Percentiles rank a stretch among this genome's conserved stretches.
Conservation (phyloP, 2,888 invertebrate species). For the Microplitis manilae region DNA sequence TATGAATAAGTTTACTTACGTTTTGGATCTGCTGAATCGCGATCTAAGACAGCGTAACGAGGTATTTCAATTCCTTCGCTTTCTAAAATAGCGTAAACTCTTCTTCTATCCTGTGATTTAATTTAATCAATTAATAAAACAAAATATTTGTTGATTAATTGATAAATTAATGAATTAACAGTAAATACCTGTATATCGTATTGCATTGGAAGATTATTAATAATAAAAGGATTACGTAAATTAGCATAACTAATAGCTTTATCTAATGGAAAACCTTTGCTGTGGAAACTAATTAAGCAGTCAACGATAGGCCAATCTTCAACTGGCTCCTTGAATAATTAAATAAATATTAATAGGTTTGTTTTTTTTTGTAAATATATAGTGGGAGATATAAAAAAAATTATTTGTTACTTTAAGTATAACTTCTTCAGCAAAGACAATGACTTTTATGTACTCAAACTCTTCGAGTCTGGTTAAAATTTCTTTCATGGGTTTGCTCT, state of each 20-base stretch:
- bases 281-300: constrained; percentile 98
- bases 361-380: not conserved
- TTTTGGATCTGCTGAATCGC: constrained; percentile 93
- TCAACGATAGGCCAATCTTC: constrained; percentile 99
- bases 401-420: constrained; percentile 85
- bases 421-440: constrained; percentile 96
- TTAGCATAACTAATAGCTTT: constrained; percentile 98
- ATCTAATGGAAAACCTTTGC: constrained; percentile 97
- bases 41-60: constrained; percentile 95
- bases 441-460: constrained; percentile 95
- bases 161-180: not conserved
- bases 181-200: constrained; percentile 90
- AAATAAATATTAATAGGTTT: constrained; percentile 7
- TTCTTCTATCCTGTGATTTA: constrained; percentile 82
- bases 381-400: not conserved
- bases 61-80: constrained; percentile 98
- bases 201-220: constrained; percentile 99
- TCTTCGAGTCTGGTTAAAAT: constrained; percentile 96
- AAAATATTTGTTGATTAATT: not conserved
- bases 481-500: constrained; percentile 99
- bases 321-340: constrained; percentile 83
- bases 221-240: constrained; percentile 93
- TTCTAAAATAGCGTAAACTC: constrained; percentile 95
- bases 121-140: constrained; percentile 14
- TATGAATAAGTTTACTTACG: constrained; percentile 75